phyloP scores from a whole-genome alignment of 2,888 invertebrate genomes.

The Mesorhabditis spiculigera region DNA sequence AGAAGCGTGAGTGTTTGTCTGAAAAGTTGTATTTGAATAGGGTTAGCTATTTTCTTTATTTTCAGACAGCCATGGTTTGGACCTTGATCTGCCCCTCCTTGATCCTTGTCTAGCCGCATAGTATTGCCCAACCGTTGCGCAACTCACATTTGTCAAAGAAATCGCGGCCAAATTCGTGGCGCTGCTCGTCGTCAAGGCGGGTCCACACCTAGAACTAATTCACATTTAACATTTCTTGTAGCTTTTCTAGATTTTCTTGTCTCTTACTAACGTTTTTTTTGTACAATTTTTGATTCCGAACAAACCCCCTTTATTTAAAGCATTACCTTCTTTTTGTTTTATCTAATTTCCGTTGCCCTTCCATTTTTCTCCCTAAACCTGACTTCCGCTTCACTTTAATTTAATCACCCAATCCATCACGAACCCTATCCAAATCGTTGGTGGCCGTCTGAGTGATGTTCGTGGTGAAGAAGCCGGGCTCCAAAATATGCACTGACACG shows the following conservation, averaged over 20 bases:
- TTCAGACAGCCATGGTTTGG: too few species aligned
- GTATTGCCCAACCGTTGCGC: background rate
- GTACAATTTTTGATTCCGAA: background rate
- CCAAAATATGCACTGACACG: constrained; percentile 42
- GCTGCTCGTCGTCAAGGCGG: constrained; percentile 22
- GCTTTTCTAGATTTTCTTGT: too few species aligned
- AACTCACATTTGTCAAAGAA: constrained; percentile 32
- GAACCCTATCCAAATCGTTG: constrained; percentile 28
- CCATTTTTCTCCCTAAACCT: too few species aligned
- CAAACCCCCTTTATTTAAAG: background rate
- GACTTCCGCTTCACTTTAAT: too few species aligned
- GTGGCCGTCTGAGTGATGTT: constrained; percentile 42
- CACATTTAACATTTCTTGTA: background rate
- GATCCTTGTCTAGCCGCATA: too few species aligned
- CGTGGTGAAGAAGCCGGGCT: constrained; percentile 53
- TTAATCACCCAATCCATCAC: background rate
- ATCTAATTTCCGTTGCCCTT: too few species aligned
- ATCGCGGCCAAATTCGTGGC: constrained; percentile 29
- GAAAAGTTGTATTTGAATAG: background rate
- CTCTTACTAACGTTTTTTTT: background rate
- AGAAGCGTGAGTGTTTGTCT: constrained; percentile 36
- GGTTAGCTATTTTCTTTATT: too few species aligned
- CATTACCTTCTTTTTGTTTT: too few species aligned
- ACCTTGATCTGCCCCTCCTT: too few species aligned
- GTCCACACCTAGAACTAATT: constrained; percentile 23